Conservation (phyloP, 2,888 invertebrate genomes). For the Trissoscelio sp. region DNA sequence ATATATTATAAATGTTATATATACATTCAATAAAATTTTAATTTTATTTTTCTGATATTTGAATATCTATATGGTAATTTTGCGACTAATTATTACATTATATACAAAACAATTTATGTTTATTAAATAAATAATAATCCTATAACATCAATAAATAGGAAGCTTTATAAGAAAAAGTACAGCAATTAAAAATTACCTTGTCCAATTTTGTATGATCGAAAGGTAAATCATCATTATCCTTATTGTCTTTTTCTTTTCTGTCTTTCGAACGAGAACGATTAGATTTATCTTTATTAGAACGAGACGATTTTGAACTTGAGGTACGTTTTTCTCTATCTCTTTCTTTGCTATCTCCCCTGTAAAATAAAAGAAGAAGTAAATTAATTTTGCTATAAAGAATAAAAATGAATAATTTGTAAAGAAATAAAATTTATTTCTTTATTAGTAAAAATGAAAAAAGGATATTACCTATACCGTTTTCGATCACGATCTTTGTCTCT, state of each 20-base stretch:
- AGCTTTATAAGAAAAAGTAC: no score
- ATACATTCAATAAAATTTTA: no score
- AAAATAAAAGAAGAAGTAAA: slow-evolving; percentile 13
- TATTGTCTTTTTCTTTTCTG: slow-evolving; percentile 85
- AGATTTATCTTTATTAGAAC: slow-evolving; percentile 82
- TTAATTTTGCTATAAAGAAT: slow-evolving; percentile 2
- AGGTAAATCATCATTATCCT: slow-evolving; percentile 85
- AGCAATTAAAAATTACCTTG: slow-evolving; percentile 85
- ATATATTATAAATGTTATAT: no score
- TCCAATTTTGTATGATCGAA: slow-evolving; percentile 90
- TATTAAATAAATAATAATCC: no score
- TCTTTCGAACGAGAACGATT: slow-evolving; percentile 86
- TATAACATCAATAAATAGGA: no score
- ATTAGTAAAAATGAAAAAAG: no score
- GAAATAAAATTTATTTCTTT: no score
- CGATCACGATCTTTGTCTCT: slow-evolving; percentile 81
- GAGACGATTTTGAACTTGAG: slow-evolving; percentile 86
- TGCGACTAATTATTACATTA: no score
- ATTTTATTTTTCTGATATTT: no score
- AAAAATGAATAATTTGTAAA: no score
- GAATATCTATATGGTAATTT: no score
- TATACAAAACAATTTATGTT: no score
- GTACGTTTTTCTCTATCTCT: slow-evolving; percentile 82
- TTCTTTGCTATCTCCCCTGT: slow-evolving; percentile 87
- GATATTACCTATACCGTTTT: slow-evolving; percentile 82